Conservation (phyloP, 2,797 vertebrate species). For the Phrynocephalus vlangalii region DNA sequence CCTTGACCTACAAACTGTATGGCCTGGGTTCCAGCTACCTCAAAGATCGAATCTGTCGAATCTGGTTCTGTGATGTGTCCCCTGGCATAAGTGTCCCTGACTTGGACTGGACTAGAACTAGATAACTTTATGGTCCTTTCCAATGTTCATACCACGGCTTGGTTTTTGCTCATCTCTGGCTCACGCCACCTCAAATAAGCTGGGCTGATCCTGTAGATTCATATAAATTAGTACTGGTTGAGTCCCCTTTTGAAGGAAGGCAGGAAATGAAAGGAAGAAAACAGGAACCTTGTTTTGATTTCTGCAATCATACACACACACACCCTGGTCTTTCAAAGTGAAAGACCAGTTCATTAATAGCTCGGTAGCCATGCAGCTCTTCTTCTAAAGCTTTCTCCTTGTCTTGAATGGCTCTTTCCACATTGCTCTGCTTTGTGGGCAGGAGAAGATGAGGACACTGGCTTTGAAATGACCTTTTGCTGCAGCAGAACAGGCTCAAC, state of each 20-base stretch:
- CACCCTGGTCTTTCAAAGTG: no score
- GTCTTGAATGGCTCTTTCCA: no score
- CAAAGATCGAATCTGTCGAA: no score
- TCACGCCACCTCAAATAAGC: not conserved
- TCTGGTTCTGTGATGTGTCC: not conserved
- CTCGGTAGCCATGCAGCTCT: no score
- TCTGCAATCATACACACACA: not conserved
- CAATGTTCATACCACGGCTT: not conserved
- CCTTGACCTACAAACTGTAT: no score
- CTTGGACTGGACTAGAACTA: not conserved
- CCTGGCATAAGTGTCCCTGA: not conserved
- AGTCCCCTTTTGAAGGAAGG: not conserved
- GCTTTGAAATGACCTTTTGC: no score
- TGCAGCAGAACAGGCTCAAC: no score
- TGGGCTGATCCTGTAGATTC: not conserved
- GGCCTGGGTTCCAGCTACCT: no score
- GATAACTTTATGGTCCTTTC: not conserved
- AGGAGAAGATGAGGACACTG: no score
- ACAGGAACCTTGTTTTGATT: not conserved
- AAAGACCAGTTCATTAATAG: no score
- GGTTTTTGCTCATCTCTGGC: not conserved
- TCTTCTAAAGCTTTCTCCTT: no score
- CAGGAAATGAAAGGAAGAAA: not conserved
- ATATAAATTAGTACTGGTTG: not conserved
- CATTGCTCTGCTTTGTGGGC: no score